These are phyloP conservation scores for Salvator merianae DNA, from an alignment of 2,113 vertebrate genomes.

Conservation along the genomic window DNA sequence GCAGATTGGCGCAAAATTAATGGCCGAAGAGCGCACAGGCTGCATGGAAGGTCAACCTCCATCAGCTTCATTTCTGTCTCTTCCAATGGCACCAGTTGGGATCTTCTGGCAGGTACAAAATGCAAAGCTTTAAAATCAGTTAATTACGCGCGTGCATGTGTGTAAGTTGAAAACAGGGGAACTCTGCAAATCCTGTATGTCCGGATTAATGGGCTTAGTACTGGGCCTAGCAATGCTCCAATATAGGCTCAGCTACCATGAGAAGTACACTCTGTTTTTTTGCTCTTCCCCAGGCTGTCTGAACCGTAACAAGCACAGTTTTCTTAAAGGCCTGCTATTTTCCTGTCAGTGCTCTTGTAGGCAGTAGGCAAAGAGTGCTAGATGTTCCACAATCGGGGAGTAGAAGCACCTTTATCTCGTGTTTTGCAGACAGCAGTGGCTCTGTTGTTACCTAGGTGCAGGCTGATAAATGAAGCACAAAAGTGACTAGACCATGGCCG, in stretches of 20 bases:
- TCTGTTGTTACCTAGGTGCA: too few relatives aligned
- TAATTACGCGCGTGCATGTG: neutral
- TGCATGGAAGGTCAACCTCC: too few relatives aligned
- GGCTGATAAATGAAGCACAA: too few relatives aligned
- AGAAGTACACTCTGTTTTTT: too few relatives aligned
- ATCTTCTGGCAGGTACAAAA: rapidly evolving
- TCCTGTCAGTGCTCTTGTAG: too few relatives aligned
- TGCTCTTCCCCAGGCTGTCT: neutral
- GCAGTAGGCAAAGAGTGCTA: too few relatives aligned
- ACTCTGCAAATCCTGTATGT: neutral
- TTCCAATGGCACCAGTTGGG: neutral
- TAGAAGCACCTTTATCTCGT: too few relatives aligned
- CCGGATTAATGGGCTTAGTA: neutral
- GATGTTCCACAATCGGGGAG: too few relatives aligned
- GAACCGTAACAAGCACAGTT: too few relatives aligned
- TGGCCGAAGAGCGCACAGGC: neutral
- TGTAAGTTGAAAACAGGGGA: rapidly evolving
- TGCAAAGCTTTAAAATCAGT: neutral
- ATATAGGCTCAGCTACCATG: neutral
- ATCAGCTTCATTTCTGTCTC: neutral
- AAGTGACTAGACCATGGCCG: too few relatives aligned
- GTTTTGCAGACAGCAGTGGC: too few relatives aligned
- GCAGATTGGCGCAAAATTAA: rapidly evolving
- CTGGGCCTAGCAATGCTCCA: too few relatives aligned
- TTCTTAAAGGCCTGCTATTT: neutral